Base-by-base conservation (phyloP, 1,140 invertebrate genomes). In the Formica exsecta region DNA sequence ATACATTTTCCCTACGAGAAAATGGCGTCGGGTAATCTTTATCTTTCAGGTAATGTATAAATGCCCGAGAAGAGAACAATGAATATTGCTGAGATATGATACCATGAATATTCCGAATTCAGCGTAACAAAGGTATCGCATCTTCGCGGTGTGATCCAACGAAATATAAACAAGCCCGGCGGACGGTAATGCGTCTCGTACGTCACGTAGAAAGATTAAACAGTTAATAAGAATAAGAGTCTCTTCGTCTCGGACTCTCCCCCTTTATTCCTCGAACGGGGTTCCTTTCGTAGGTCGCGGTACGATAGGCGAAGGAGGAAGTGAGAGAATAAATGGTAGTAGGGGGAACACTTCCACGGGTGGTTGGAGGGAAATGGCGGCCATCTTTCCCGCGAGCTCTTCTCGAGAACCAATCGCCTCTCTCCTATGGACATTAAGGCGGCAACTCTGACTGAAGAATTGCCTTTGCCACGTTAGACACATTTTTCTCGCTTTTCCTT, bases 401-500 rank as follows among this genome's bases (percentile, higher is more conserved):
- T 93, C 93, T 94, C 92, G 92, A 95, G 94, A 95, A 95, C 95
- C 95, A 95, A 95, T 95, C 94, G 94, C 91, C 91, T 95, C 92
- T 94, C 94, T 93, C 91, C 88, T 70, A 87, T 87, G 88, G 36
- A 80, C 94, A 93, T 95, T 95, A 95, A 95, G 94, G 94, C 95
- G 95, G 95, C 94, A 95, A 95, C 95, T 95, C 91, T 90, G 90
- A 92, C 94, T 95, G 94, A 95, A 95, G 95, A 95, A 95, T 95
- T 95, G 94, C 95, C 92, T 92, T 93, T 94, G 93, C 93, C 93
- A 95, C 94, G 94, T 95, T 95, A 95, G 95, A 95, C 94, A 95
- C 95, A 95, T 95, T 95, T 95, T 95, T 95, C 95, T 95, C 95
- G 94, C 94, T 95, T 95, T 95, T 95, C 95, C 95, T 95, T 95